Evolutionary conservation across 2,113 vertebrate genomes (phyloP), one percentile per base, ranked within the genome.

Genomic region (Psilopsiagon aurifrons): DNA sequence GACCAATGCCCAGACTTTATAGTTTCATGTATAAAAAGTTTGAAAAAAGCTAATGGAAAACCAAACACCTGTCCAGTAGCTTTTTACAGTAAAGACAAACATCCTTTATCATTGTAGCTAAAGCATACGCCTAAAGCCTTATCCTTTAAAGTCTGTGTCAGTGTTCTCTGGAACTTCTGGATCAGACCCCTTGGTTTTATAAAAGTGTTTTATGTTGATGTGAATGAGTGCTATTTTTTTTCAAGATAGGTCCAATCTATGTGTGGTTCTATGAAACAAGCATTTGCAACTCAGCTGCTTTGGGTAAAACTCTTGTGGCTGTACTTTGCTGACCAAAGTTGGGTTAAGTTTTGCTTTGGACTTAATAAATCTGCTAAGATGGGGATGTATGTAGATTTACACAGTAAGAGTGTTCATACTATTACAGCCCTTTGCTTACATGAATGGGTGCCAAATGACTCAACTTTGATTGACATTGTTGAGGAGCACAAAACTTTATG

Each of bases 1-100:
- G 87, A 93, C 79, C 85, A 90, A 59, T 43, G 75, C 86, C 82
- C 68, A 88, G 29, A 88, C 77, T 95, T 92, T 88, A 81, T 74
- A 83, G 63, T 95, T 90, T 93, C 88, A 88, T 24, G 43, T 74
- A 19, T 10, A 66, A 86, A 88, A 86, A 27, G 17, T 51, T 37
- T 43, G 24, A 92, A 73, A 85, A 71, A 79, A 93, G 11, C 28
- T n/a, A 52, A 77, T 31, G 25, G 22, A 39, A 91, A 75, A 62
- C 31, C 23, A 39, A 63, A 71, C 20, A 52, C 17, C 33, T 43
- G 7, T 46, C 46, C 39, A 87, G 29, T 12, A 74, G 7, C 19
- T 67, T 54, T 59, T n/a, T 9, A 66, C 7, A 46, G 14, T 39
- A 77, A 63, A 84, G n/a, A 41, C 5, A 70, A 70, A 63, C 7